These are phyloP conservation scores for Bambusicola thoracicus DNA, from an alignment of 2,113 vertebrate genomes.

Conservation along the genomic window DNA sequence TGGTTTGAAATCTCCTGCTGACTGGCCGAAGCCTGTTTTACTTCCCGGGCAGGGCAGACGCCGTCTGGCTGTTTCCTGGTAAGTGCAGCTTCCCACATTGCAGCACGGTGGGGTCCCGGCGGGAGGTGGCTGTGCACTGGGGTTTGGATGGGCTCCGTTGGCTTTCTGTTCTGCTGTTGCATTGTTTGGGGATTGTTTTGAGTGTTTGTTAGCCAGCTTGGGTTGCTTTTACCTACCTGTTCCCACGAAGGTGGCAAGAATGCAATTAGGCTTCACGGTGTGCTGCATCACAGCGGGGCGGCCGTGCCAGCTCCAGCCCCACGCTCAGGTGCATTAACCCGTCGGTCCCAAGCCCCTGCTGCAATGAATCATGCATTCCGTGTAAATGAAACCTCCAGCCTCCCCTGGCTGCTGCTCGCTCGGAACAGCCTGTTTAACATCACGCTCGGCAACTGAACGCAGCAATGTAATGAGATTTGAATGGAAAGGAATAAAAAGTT, in stretches of 20 bases:
- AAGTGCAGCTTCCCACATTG: constrained; percentile 67
- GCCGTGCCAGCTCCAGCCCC: fast-evolving
- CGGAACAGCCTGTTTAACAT: constrained; percentile 33
- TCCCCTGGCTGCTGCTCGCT: constrained; percentile 42
- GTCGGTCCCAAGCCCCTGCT: not conserved
- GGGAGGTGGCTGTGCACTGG: too few species aligned
- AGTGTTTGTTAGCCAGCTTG: not conserved
- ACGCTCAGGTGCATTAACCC: not conserved
- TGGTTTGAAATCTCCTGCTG: constrained; percentile 99
- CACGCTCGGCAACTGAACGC: constrained; percentile 34
- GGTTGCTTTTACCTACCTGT: not conserved
- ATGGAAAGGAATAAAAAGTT: constrained; percentile 1
- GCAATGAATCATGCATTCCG: constrained; percentile 50
- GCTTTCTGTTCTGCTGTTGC: too few species aligned
- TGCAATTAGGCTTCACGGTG: not conserved
- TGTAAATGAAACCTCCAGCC: constrained; percentile 61
- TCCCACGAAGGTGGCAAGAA: not conserved
- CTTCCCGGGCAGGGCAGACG: constrained; percentile 86
- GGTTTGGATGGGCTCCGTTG: not conserved
- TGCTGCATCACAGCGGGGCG: not conserved
- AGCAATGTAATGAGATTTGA: constrained; percentile 60
- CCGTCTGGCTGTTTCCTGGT: constrained; percentile 88
- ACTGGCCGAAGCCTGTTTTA: constrained; percentile 88
- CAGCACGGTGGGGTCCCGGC: not conserved
- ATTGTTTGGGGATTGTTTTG: too few species aligned